Base-by-base conservation (phyloP, 2,888 invertebrate species). In the Nomada ruficornis region DNA sequence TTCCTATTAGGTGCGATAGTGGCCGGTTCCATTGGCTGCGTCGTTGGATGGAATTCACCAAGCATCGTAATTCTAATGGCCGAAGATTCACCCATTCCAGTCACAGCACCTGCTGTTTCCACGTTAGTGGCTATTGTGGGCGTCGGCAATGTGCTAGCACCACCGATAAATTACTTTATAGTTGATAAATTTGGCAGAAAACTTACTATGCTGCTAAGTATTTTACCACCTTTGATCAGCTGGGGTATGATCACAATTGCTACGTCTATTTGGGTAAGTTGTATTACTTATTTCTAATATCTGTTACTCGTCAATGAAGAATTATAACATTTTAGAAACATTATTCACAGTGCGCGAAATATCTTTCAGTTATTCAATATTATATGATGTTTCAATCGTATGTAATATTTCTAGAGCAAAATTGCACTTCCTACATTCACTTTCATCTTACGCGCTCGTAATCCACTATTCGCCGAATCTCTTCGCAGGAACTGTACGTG, bases 31-130 rank as follows among this genome's bases (percentile, higher is more conserved):
- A 47, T 84, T 26, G 91, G 91, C 13, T 80, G 80, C 36, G 62
- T 88, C 3, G 29, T 88, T 18, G 92, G 91, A 70, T 92, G 92
- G 91, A 88, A 87, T 47, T 89, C 90, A 26, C 90, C 91, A 62
- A 89, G 84, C 42, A 82, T 88, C 18, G 83, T 89, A 7, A 89
- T 86, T 70, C 76, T 91, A 54, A 74, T 86, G 79, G 80, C 79
- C 18, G 77, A 88, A 20, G 89, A 88, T 44, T 90, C 91, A 1
- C 86, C 88, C 11, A 84, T 91, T 52, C 57, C 72, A 13, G 82
- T 90, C 36, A 88, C 86, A 2, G 65, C 80, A 11, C 85, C 87
- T 20, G 84, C 87, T 44, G 57, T 87, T 13, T 90, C 91, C 11
- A 91, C 87, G 5, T 81, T 92, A 68, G 88, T 89, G 18, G 88